phyloP scores from a whole-genome alignment of 1,140 invertebrate species.

The Phthorimaea operculella region DNA sequence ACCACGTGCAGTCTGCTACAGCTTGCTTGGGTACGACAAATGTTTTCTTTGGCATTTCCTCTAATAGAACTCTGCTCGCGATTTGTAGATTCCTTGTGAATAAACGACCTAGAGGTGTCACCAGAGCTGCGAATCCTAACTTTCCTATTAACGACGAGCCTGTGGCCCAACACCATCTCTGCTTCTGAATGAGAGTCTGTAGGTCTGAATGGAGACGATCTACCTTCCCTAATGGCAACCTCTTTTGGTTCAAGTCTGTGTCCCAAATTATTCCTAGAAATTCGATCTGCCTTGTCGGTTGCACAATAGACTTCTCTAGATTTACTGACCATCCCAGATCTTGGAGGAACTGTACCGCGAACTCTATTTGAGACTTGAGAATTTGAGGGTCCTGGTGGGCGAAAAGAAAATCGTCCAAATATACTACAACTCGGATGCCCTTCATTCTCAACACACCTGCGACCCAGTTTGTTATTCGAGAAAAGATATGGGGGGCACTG shows the following conservation, averaged over 20 bases:
- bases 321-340: conserved; percentile 8
- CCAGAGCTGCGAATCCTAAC: conserved; percentile 15
- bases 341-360: conserved; percentile 2
- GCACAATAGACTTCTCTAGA: conserved; percentile 16
- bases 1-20: no score
- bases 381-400: conserved; percentile 36
- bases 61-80: neutral
- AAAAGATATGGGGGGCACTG: conserved; percentile 6
- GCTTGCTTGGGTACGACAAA: neutral
- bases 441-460: conserved; percentile 32
- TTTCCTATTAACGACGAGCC: conserved; percentile 12
- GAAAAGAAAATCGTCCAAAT: conserved; percentile 39
- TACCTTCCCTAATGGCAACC: conserved; percentile 8
- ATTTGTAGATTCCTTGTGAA: conserved; percentile 10
- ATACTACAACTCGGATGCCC: conserved; percentile 37
- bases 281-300: conserved; percentile 12
- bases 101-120: conserved; percentile 14
- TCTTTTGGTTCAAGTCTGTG: conserved; percentile 11
- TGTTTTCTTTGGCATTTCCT: neutral
- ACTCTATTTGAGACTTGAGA: conserved; percentile 14
- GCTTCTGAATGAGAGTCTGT: neutral
- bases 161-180: conserved; percentile 8
- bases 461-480: conserved; percentile 9
- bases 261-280: conserved; percentile 21
- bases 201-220: neutral